Base-by-base conservation (phyloP, 1,140 invertebrate species). In the Antheraea pernyi region DNA sequence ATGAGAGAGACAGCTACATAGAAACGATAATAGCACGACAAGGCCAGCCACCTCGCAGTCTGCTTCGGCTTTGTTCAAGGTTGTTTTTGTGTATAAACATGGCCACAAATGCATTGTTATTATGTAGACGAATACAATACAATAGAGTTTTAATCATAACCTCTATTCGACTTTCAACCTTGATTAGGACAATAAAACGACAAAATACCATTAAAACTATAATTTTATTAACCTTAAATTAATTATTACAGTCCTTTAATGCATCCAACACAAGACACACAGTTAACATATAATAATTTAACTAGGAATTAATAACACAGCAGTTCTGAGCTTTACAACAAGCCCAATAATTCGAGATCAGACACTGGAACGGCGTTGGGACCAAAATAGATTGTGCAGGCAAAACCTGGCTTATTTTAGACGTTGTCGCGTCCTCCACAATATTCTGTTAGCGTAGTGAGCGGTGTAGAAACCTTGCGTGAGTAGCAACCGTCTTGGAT, bases 301-400 rank as follows among this genome's bases (percentile, higher is more conserved):
- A 78, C 86, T 91, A 91, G 81, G 82, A 89, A 87, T 91, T 53
- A 91, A 78, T 91, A 91, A 91, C 89, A 91, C 89, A 91, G 89
- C 77, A 81, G 82, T 82, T 79, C 76, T 80, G 86, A 83, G 89
- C 89, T 91, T 75, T 91, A 91, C 69, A 91, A 91, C 88, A 89
- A 91, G 87, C 88, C 77, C 88, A 78, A 68, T 16, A 69, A 83
- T 74, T 81, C 88, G 89, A 92, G 90, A 92, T 92, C 89, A 85
- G 78, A 82, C 71, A 66, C 71, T 83, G 90, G 88, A 92, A 90
- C 87, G 90, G 75, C 87, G 86, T 89, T 83, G 73, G 42, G 71
- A 87, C 82, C 79, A 80, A 83, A 83, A 82, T 84, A 83, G 79
- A 79, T 69, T 77, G 70, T 65, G 70, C 72, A 71, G 72, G 22